These are phyloP conservation scores for Timandra comae DNA, from an alignment of 2,888 invertebrate genomes.

Conservation along the genomic window DNA sequence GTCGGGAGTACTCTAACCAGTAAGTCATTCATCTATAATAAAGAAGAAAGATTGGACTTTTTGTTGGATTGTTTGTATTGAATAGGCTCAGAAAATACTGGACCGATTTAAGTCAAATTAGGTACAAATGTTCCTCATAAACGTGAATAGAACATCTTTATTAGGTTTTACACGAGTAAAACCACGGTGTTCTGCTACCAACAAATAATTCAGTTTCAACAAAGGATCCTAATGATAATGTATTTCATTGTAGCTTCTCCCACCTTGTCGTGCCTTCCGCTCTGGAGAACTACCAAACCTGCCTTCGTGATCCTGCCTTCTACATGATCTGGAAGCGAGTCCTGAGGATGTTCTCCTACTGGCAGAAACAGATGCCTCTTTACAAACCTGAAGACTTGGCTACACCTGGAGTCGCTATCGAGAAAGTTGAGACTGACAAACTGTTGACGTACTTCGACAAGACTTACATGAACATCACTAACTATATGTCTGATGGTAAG, in stretches of 20 bases:
- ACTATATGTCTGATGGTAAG: conserved; percentile 3
- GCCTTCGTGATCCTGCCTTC: conserved; percentile 82
- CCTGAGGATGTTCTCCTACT: conserved; percentile 73
- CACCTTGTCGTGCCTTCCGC: conserved; percentile 76
- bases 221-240: no score
- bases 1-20: conserved; percentile 30
- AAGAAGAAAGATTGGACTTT: no score
- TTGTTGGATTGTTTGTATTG: no score
- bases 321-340: conserved; percentile 81
- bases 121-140: no score
- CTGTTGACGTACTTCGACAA: conserved; percentile 83
- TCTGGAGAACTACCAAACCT: conserved; percentile 80
- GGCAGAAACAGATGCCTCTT: conserved; percentile 74
- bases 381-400: conserved; percentile 80
- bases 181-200: neutral
- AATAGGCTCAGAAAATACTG: no score
- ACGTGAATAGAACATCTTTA: neutral
- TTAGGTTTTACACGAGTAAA: neutral
- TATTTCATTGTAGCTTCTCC: conserved; percentile 34
- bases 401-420: conserved; percentile 78
- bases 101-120: no score
- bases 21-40: conserved; percentile 24
- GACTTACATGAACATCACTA: conserved; percentile 78
- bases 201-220: conserved; percentile 7
- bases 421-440: conserved; percentile 79